Conservation (phyloP, 2,113 vertebrate genomes). For the Prolemur simus region DNA sequence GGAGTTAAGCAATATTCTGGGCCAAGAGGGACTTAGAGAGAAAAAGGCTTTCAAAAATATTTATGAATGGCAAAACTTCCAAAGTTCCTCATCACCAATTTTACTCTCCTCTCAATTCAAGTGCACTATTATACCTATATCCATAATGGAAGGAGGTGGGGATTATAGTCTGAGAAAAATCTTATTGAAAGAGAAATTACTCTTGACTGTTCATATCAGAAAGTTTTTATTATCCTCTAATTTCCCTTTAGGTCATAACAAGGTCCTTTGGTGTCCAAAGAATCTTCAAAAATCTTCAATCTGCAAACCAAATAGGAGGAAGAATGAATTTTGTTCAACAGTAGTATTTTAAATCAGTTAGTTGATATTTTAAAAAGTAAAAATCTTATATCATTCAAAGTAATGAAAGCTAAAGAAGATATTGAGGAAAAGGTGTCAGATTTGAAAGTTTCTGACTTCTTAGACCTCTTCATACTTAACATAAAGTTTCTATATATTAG, state of each 20-base stretch:
- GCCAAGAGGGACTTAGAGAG: neutral
- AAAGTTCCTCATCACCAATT: neutral
- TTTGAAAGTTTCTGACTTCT: neutral
- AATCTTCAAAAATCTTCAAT: slow-evolving; percentile 8
- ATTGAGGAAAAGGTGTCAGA: neutral
- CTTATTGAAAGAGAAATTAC: neutral
- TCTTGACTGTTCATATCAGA: neutral
- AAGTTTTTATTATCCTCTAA: neutral
- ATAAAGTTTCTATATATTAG: neutral
- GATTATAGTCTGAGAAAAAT: neutral
- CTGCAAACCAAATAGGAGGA: neutral
- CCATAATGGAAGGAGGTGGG: neutral
- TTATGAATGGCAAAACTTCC: neutral
- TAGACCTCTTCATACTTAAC: neutral
- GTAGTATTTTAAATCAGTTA: slow-evolving; percentile 6
- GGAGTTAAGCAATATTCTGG: neutral
- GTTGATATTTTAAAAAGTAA: neutral
- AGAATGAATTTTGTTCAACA: slow-evolving; percentile 20
- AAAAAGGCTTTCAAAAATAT: neutral
- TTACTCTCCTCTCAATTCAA: neutral
- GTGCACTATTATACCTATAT: neutral
- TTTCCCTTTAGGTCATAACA: neutral
- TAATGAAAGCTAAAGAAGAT: neutral
- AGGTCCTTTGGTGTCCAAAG: neutral
- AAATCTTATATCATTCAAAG: neutral